Evolutionary conservation across 2,888 invertebrate genomes (phyloP), one percentile per base, ranked within the genome.

Genomic region (Anthrax anthrax): DNA sequence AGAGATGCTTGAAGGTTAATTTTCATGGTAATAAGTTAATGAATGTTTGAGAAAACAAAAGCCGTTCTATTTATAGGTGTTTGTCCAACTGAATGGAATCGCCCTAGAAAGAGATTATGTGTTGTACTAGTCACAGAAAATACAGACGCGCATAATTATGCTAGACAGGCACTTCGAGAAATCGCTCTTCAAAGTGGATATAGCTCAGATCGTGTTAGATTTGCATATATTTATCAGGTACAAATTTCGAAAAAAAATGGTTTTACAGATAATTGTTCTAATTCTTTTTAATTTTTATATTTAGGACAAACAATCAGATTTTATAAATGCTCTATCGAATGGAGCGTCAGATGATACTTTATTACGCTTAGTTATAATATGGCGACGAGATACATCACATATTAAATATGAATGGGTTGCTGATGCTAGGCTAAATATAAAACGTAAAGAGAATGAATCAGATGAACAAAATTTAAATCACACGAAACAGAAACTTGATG

Each of bases 381-480:
- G 94, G 92, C 77, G 94, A 2, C 77, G 84, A 37, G 91, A 92
- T 60, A 76, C 81, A 12, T 78, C 80, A n/a, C 82, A 84, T 55
- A 71, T 95, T 13, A 88, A 88, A 58, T 95, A 90, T 65, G 91
- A 92, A 65, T 95, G 94, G 91, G 73, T 76, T 42, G 70, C 69
- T 57, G 69, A 68, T 16, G 58, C 61, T 9, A 59, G 59, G 43
- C 47, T 63, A 39, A 50, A 61, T 57, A 47, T 65, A 50, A 55
- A 66, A 54, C 29, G 60, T 48, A 64, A 62, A 17, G 56, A 59
- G 27, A 59, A 61, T 47, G 56, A 67, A 55, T 57, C 64, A 0
- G 70, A 66, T n/a, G 73, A 73, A 49, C 57, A 66, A 51, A 58
- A 69, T 46, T 71, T 83, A 55, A 81, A 88, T 61, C 77, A 80